A percentile compares a stretch with the other conserved stretches of the same genome.
These are phyloP conservation scores for Pachyrhynchus sulphureomaculatus DNA, from an alignment of 1,140 invertebrate genomes.

Conservation along the genomic window DNA sequence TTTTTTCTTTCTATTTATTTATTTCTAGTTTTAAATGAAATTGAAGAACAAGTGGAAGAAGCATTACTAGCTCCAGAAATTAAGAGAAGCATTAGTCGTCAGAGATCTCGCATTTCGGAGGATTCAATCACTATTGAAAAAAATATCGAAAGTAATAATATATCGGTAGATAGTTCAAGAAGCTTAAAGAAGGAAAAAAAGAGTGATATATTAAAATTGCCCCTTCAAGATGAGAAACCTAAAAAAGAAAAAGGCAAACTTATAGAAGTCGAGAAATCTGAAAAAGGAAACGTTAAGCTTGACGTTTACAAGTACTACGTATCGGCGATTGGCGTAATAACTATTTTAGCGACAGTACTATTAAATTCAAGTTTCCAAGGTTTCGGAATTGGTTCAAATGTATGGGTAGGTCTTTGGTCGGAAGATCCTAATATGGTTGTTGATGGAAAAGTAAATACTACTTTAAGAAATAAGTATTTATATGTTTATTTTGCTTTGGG, in stretches of 20 bases:
- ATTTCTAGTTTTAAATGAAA: conserved; percentile 69
- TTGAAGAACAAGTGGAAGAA: conserved; percentile 72
- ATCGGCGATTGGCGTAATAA: conserved; percentile 74
- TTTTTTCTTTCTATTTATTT: no score
- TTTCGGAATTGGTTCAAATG: conserved; percentile 86
- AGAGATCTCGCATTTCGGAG: conserved; percentile 58
- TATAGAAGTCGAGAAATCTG: conserved; percentile 83
- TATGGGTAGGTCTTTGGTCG: conserved; percentile 86
- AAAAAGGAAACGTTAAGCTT: conserved; percentile 88
- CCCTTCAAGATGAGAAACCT: conserved; percentile 30
- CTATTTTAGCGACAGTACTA: conserved; percentile 71
- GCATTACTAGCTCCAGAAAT: conserved; percentile 67
- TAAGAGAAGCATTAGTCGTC: conserved; percentile 62
- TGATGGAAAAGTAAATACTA: conserved; percentile 60
- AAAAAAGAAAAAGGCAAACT: conserved; percentile 63
- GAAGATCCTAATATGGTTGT: conserved; percentile 58
- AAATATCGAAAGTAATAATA: not conserved
- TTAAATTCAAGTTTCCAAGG: conserved; percentile 74
- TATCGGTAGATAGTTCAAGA: conserved; percentile 5
- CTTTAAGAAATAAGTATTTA: conserved; percentile 74
- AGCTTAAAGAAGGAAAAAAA: conserved; percentile 30
- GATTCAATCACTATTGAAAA: conserved; percentile 54
- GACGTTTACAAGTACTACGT: conserved; percentile 87
- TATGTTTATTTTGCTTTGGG: conserved; percentile 85
- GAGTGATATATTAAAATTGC: conserved; percentile 9